phyloP scores from a whole-genome alignment of 64 coral and sea anemone genomes.

The Montipora foliosa region DNA sequence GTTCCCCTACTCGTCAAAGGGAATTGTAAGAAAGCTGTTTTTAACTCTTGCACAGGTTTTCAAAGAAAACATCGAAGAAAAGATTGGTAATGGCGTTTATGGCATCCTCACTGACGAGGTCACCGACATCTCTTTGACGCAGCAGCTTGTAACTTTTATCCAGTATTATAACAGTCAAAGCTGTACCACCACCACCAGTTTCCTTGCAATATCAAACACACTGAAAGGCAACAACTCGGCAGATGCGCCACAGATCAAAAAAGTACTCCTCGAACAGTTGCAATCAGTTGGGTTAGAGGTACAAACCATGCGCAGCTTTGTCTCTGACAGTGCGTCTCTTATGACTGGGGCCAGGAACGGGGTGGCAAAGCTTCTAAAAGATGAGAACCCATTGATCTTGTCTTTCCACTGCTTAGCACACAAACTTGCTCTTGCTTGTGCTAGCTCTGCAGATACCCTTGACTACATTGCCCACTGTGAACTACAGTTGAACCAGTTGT shows the following conservation, averaged over 20 bases:
- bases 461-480: conserved; percentile 53
- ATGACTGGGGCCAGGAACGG: conserved; percentile 38
- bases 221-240: conserved; percentile 45
- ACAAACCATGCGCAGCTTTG: conserved; percentile 51
- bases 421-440: conserved; percentile 55
- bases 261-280: conserved; percentile 36
- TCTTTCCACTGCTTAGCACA: conserved; percentile 49
- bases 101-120: conserved; percentile 41
- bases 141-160: conserved; percentile 40
- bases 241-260: conserved; percentile 38
- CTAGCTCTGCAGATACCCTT: conserved; percentile 55
- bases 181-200: conserved; percentile 31
- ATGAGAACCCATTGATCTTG: conserved; percentile 37
- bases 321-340: conserved; percentile 31
- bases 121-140: conserved; percentile 2
- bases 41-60: no score
- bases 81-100: conserved; percentile 38
- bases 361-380: conserved; percentile 42
- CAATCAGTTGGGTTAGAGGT: conserved; percentile 47
- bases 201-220: conserved; percentile 45
- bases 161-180: conserved; percentile 44
- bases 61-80: background rate
- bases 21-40: no score
- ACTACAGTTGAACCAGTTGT: conserved; percentile 49
- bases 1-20: background rate